These are phyloP conservation scores for Hydrolagus colliei DNA, from an alignment of 2,797 vertebrate genomes.

Conservation along the genomic window DNA sequence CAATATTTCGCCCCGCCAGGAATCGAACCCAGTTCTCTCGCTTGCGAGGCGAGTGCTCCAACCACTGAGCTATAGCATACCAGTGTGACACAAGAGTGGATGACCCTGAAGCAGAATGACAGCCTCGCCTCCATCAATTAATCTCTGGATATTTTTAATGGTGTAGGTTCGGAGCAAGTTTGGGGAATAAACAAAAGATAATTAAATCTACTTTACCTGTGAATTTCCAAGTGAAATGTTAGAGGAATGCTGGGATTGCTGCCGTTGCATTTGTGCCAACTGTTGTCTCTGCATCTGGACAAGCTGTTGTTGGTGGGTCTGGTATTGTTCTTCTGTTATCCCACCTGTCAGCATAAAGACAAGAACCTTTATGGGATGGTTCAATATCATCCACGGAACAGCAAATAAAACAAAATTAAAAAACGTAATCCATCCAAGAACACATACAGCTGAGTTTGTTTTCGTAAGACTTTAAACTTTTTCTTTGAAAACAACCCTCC, in stretches of 20 bases:
- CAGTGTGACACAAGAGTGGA: too few relatives aligned
- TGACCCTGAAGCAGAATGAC: too few relatives aligned
- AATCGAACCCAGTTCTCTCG: too few relatives aligned
- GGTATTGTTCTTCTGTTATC: slow-evolving; percentile 85
- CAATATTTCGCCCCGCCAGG: too few relatives aligned
- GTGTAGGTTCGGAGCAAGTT: too few relatives aligned
- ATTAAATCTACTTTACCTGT: slow-evolving; percentile 50
- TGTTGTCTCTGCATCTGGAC: slow-evolving; percentile 84
- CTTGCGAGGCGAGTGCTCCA: too few relatives aligned
- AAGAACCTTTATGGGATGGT: neutral
- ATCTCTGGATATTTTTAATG: too few relatives aligned
- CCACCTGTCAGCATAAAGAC: slow-evolving; percentile 56
- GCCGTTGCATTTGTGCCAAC: slow-evolving; percentile 74
- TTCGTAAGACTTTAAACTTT: neutral
- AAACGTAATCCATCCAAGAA: neutral
- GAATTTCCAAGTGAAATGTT: slow-evolving; percentile 61
- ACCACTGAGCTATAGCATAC: too few relatives aligned
- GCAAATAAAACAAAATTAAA: neutral
- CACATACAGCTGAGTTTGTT: neutral
- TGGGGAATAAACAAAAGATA: too few relatives aligned
- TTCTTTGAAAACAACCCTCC: neutral
- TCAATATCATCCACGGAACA: neutral
- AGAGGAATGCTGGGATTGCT: slow-evolving; percentile 64
- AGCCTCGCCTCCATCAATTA: too few relatives aligned
- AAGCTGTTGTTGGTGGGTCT: slow-evolving; percentile 82